Conservation (phyloP, 2,797 vertebrate species). For the Gallinago stenura region DNA sequence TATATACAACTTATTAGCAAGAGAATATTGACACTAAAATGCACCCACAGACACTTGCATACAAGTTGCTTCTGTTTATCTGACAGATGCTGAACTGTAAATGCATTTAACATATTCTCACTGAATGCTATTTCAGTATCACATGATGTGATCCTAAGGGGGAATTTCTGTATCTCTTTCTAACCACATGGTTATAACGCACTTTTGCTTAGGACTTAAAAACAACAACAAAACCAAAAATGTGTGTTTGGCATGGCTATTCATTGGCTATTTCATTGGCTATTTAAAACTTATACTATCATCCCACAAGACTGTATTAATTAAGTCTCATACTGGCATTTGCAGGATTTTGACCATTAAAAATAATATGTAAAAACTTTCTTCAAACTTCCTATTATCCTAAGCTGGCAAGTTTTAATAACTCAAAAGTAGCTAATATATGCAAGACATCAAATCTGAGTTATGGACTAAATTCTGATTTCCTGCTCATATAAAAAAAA, state of each 20-base stretch:
- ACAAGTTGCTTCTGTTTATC: neutral
- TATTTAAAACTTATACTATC: neutral
- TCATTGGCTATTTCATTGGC: neutral
- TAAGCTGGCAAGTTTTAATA: neutral
- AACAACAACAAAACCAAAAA: neutral
- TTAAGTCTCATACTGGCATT: neutral
- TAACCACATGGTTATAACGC: neutral
- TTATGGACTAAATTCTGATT: neutral
- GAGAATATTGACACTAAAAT: neutral
- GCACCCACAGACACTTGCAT: neutral
- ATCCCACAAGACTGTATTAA: neutral
- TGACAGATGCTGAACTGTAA: neutral
- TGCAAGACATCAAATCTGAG: neutral
- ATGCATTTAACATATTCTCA: neutral
- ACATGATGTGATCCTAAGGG: neutral
- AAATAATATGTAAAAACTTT: neutral
- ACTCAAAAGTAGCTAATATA: neutral
- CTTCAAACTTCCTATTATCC: neutral
- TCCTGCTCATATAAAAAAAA: neutral
- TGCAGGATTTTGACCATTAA: neutral
- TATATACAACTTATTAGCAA: neutral
- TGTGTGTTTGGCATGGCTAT: neutral
- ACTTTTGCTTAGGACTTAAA: neutral
- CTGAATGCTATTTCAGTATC: neutral
- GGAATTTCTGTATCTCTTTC: neutral